Conservation (phyloP, 2,888 invertebrate species). For the Phorcus lineatus region DNA sequence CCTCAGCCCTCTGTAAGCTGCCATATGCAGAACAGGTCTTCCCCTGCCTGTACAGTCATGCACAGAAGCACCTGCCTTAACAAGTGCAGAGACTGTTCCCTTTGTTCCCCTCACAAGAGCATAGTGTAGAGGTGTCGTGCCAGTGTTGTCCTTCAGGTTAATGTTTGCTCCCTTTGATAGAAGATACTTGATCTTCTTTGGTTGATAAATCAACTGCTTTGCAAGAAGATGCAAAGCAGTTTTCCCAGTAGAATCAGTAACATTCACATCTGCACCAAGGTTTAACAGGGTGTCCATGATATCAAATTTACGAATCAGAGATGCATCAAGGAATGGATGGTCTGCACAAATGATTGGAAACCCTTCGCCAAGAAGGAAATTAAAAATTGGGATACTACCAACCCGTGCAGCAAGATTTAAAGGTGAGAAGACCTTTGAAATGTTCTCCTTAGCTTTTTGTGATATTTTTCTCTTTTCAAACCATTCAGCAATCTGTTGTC, state of each 20-base stretch:
- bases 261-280: background rate
- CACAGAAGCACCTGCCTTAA: conserved; percentile 7
- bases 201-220: background rate
- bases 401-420: background rate
- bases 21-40: conserved; percentile 6
- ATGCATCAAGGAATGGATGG: background rate
- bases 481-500: background rate
- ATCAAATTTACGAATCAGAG: background rate
- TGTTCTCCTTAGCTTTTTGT: background rate
- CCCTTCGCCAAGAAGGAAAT: conserved; percentile 5
- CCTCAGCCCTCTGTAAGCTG: conserved; percentile 4
- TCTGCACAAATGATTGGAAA: background rate
- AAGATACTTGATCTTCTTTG: conserved; percentile 1
- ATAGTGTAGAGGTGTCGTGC: conserved; percentile 3
- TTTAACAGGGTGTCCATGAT: conserved; percentile 1
- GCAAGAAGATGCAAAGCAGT: conserved; percentile 2
- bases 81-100: background rate
- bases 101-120: background rate
- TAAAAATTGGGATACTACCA: background rate
- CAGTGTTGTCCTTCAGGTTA: background rate
- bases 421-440: background rate
- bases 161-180: background rate
- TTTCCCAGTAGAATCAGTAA: background rate
- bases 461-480: conserved; percentile 6
- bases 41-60: background rate